phyloP scores from a whole-genome alignment of 2,113 vertebrate species.

The Mustelus asterias region DNA sequence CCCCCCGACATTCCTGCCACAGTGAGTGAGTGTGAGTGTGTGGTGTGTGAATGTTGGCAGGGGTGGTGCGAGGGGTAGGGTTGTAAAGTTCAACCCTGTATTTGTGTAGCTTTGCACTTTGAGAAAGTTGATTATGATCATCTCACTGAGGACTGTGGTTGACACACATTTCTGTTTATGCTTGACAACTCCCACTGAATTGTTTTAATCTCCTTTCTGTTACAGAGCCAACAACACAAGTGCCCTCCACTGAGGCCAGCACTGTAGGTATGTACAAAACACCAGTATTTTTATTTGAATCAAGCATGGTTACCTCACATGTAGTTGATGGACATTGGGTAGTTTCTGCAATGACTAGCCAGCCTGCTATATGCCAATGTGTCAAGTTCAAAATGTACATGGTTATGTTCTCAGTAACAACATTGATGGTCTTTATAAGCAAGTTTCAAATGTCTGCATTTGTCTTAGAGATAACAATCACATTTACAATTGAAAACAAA shows the following conservation, averaged over 20 bases:
- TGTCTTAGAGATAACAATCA: neutral
- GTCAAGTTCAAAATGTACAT: neutral
- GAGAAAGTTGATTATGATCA: neutral
- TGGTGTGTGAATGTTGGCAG: no score
- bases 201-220: neutral
- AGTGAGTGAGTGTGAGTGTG: no score
- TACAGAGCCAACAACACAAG: rapidly evolving
- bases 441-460: neutral
- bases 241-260: neutral
- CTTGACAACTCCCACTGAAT: neutral
- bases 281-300: no score
- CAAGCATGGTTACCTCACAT: neutral
- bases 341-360: neutral
- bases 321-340: neutral
- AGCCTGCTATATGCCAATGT: neutral
- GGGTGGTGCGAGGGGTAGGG: no score
- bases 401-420: neutral
- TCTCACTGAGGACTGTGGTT: neutral
- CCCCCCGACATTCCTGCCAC: no score
- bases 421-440: neutral
- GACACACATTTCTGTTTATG: neutral
- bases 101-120: neutral
- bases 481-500: neutral
- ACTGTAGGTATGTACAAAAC: neutral
- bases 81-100: neutral